Conservation (phyloP, 2,888 invertebrate genomes). For the Spisula subtruncata region DNA sequence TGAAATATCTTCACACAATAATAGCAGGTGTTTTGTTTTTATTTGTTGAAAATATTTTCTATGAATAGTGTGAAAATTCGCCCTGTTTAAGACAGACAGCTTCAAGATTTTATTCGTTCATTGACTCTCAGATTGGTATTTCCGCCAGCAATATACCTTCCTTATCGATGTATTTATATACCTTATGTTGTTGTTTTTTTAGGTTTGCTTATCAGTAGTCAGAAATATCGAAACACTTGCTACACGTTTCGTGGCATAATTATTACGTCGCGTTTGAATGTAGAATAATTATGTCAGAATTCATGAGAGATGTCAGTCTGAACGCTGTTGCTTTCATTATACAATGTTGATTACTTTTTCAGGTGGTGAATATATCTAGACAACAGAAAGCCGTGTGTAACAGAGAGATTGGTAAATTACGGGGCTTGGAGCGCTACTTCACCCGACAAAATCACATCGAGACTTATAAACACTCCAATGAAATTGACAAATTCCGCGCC, state of each 20-base stretch:
- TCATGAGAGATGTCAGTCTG: background rate
- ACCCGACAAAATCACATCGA: constrained; percentile 59
- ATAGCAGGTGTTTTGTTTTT: background rate
- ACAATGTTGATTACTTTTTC: constrained; percentile 37
- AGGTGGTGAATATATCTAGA: constrained; percentile 62
- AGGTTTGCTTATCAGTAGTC: background rate
- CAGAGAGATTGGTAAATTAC: constrained; percentile 53
- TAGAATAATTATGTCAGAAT: constrained; percentile 1
- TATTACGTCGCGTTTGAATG: constrained; percentile 12
- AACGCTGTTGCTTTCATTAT: background rate
- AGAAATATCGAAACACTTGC: background rate
- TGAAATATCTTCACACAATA: background rate
- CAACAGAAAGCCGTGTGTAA: constrained; percentile 65
- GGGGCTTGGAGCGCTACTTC: constrained; percentile 52
- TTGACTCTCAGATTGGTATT: too few species aligned
- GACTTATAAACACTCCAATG: constrained; percentile 51
- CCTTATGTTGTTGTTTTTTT: too few species aligned
- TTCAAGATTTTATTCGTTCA: too few species aligned
- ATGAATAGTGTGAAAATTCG: background rate
- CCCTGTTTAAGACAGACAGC: background rate
- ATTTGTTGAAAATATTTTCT: background rate
- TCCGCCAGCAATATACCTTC: too few species aligned
- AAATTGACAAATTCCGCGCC: constrained; percentile 64
- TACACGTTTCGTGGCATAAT: background rate
- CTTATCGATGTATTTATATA: too few species aligned